A percentile compares a stretch with the other conserved stretches of the same genome.
phyloP scores from a whole-genome alignment of 2,113 vertebrate species.

The Candoia aspera region DNA sequence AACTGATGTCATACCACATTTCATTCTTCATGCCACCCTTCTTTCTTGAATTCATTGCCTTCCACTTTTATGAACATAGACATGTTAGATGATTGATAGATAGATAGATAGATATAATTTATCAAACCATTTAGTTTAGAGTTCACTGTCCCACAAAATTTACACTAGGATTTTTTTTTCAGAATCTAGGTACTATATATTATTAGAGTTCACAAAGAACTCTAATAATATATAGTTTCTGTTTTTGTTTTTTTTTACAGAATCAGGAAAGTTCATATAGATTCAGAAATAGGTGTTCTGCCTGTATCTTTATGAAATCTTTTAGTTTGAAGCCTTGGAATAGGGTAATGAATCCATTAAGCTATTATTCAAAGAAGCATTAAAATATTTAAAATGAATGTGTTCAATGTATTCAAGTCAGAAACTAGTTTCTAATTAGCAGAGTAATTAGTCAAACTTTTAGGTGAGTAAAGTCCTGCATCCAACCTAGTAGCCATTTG shows the following conservation, averaged over 20 bases:
- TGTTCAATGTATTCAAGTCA: constrained; percentile 8
- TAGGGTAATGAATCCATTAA: background rate
- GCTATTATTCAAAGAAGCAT: constrained; percentile 17
- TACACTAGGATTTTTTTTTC: too few relatives aligned
- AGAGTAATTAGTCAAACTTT: constrained; percentile 35
- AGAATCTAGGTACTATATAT: too few relatives aligned
- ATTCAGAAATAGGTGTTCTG: background rate
- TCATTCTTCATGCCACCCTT: too few relatives aligned
- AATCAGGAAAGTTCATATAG: background rate
- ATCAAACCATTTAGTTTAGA: too few relatives aligned
- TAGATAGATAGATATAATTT: too few relatives aligned
- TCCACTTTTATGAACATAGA: too few relatives aligned
- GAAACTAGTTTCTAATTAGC: background rate
- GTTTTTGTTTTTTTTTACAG: background rate
- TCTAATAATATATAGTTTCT: too few relatives aligned
- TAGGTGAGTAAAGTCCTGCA: constrained; percentile 4
- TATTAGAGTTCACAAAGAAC: too few relatives aligned
- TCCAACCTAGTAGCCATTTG: constrained; percentile 32
- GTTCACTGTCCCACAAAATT: too few relatives aligned
- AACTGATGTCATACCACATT: too few relatives aligned
- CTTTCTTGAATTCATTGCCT: too few relatives aligned
- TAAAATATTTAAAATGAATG: background rate
- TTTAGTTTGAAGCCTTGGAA: background rate
- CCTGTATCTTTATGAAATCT: background rate
- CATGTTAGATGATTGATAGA: too few relatives aligned